Base-by-base conservation (phyloP, 2,888 invertebrate species). In the Allolobophora icterica region DNA sequence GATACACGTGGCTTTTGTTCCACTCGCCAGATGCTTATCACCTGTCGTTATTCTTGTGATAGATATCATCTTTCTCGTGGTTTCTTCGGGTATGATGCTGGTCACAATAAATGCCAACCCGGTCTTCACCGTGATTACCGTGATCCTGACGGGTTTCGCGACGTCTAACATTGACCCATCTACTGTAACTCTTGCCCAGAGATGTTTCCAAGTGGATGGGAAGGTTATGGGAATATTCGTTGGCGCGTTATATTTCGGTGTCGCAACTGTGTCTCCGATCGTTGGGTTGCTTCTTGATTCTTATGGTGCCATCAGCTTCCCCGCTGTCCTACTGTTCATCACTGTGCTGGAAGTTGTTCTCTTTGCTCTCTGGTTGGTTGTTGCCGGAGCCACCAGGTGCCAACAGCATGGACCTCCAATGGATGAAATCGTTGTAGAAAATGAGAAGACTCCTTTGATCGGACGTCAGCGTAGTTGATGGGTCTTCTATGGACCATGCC, bases 201-300 rank as follows among this genome's bases (percentile, higher is more conserved):
- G n/a, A 33, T 90, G 71, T n/a, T 38, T 91, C 45, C 83, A 90
- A 34, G 90, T 91, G 42, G 33, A 84, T 24, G 91, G 90, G 6
- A 91, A 90, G 33, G 35, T 90, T 1, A 90, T 91, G 91, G 91
- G 91, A 33, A 58, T 90, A 30, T 71, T 91, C 15, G 45, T 90
- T 17, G 91, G 87, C 15, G 91, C 87, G 33, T n/a, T 91, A 1
- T 71, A 30, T 21, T 17, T 84, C 35, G 91, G 91, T n/a, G 4
- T n/a, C 33, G 8, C 87, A 24, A 33, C 90, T 3, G 90, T 84
- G 30, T 33, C 91, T 84, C 90, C 90, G 4, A 38, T 91, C n/a
- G 11, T 40, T 30, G 91, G 90, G 15, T 19, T 38, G 15, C 90
- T 90, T 19, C 52, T 91, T 30, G 87, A 91, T 45, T 30, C 58